Conservation (phyloP, 2,113 vertebrate species). For the Gallinago media region DNA sequence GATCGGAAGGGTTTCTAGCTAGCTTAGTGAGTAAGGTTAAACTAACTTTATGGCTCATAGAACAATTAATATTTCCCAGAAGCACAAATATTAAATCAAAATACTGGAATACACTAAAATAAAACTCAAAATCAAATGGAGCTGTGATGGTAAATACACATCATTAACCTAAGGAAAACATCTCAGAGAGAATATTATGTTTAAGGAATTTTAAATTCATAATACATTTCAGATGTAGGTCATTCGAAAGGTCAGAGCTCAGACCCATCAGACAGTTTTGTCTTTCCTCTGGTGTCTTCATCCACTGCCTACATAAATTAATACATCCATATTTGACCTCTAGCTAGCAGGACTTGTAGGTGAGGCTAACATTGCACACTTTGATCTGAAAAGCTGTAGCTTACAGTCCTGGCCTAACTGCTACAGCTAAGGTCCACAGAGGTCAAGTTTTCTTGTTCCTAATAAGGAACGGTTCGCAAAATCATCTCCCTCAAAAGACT, state of each 20-base stretch:
- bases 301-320: background rate
- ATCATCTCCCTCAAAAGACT: background rate
- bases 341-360: background rate
- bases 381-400: background rate
- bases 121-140: background rate
- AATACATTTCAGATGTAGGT: background rate
- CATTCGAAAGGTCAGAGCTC: background rate
- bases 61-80: background rate
- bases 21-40: background rate
- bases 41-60: background rate
- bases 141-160: background rate
- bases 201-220: background rate
- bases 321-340: background rate
- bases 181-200: background rate
- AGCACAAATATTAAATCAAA: background rate
- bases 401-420: background rate
- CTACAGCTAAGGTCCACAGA: background rate
- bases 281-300: background rate
- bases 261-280: background rate
- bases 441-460: background rate
- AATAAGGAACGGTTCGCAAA: background rate
- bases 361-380: background rate
- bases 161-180: background rate
- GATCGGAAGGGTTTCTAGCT: background rate
- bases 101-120: background rate